phyloP scores from a whole-genome alignment of 1,140 invertebrate genomes.

The Drosophila kurseongensis region DNA sequence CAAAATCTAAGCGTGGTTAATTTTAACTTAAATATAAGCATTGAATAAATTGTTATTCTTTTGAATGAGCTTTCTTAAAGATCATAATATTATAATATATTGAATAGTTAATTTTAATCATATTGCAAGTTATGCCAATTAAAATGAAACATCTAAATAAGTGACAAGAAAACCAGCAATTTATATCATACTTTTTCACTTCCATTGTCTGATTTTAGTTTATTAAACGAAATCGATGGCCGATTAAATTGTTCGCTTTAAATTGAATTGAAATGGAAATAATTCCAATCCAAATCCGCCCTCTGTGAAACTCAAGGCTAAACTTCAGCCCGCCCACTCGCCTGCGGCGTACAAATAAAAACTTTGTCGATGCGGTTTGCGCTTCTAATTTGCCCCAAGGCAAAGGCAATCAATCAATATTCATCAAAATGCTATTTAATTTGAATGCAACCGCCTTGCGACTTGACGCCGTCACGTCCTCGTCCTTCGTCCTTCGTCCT shows the following conservation, averaged over 20 bases:
- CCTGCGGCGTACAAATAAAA: conserved; percentile 40
- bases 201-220: background rate
- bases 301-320: conserved; percentile 39
- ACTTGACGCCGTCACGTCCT: conserved; percentile 41
- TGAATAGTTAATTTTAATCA: no score
- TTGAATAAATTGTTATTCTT: no score
- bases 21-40: no score
- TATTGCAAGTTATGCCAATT: no score
- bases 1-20: no score
- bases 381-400: conserved; percentile 77
- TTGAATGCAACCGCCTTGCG: conserved; percentile 63
- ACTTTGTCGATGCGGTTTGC: conserved; percentile 68
- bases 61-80: no score
- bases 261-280: conserved; percentile 31
- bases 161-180: no score
- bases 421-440: conserved; percentile 79
- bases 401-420: conserved; percentile 78
- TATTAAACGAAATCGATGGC: background rate
- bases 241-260: conserved; percentile 3
- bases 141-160: no score
- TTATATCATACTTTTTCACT: no score
- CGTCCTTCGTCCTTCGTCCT: conserved; percentile 3
- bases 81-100: no score
- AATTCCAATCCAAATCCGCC: conserved; percentile 11
- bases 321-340: conserved; percentile 39